These are phyloP conservation scores for Monomorium pharaonis DNA, from an alignment of 1,140 invertebrate species.

Conservation along the genomic window DNA sequence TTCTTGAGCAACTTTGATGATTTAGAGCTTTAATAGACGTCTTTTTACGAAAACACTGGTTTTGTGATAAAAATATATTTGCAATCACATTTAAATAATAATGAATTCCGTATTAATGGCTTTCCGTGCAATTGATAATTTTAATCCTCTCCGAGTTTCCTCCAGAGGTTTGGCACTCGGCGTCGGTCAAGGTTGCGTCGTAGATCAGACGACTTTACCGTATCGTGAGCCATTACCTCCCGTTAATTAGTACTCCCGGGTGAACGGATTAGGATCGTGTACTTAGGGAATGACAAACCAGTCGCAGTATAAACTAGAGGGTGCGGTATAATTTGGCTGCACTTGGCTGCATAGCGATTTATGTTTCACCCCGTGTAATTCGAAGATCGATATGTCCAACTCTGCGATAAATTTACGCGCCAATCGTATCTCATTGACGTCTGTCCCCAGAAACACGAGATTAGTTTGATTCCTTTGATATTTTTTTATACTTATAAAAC, in stretches of 20 bases:
- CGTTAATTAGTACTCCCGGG: conserved; percentile 34
- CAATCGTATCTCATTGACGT: background rate
- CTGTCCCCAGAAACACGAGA: background rate
- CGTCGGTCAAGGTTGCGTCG: conserved; percentile 40
- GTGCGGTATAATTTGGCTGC: conserved; percentile 25
- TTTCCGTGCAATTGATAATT: background rate
- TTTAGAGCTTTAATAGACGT: background rate
- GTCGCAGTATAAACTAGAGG: conserved; percentile 47
- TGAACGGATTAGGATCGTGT: conserved; percentile 40
- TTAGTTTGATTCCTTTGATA: background rate
- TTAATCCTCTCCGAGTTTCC: background rate
- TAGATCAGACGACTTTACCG: background rate
- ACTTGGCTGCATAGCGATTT: background rate
- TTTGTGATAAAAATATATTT: background rate
- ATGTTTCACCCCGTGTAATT: background rate
- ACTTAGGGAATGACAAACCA: conserved; percentile 29
- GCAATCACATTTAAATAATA: background rate
- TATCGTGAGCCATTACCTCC: conserved; percentile 32
- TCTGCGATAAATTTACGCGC: background rate
- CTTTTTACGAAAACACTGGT: background rate
- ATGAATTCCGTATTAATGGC: background rate
- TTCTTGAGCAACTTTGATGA: background rate
- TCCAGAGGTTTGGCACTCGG: background rate
- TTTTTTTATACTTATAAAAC: background rate
- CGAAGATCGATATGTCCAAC: conserved; percentile 1